Evolutionary conservation across 2,797 vertebrate species (phyloP).

Genomic region (Gymnopithys bicolor): DNA sequence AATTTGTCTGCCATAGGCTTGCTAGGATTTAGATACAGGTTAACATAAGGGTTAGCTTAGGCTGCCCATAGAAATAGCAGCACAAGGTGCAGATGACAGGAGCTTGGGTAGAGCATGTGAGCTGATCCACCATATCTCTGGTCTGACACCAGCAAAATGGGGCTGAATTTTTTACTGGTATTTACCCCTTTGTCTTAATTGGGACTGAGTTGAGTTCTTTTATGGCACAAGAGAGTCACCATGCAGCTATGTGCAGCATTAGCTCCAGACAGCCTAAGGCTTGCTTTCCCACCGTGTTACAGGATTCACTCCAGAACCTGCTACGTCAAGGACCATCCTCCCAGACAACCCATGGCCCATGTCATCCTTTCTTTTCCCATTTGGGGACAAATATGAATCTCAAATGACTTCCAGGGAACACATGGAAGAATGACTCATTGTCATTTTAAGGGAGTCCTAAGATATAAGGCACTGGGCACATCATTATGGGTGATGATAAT

Average conservation of each 20-base stretch:
- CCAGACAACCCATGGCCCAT: neutral
- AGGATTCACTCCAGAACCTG: neutral
- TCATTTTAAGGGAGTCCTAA: neutral
- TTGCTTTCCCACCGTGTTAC: neutral
- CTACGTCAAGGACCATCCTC: neutral
- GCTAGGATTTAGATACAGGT: neutral
- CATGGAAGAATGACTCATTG: neutral
- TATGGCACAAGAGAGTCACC: neutral
- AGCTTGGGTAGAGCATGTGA: rapidly evolving
- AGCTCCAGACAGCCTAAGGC: neutral
- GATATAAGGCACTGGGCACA: neutral
- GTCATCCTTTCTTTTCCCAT: neutral
- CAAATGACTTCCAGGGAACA: neutral
- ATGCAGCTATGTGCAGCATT: neutral
- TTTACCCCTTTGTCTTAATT: neutral
- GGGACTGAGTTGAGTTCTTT: neutral
- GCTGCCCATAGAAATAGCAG: neutral
- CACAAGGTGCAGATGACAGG: neutral
- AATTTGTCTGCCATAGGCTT: neutral
- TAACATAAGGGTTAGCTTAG: neutral
- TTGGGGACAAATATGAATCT: neutral
- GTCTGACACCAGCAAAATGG: neutral
- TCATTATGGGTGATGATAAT: neutral
- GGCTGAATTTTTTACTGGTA: neutral
- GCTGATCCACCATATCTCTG: neutral